Percentiles rank a stretch among this genome's conserved stretches.
These are phyloP conservation scores for Chrysochloris asiatica DNA, from an alignment of 2,113 vertebrate species.

Conservation along the genomic window DNA sequence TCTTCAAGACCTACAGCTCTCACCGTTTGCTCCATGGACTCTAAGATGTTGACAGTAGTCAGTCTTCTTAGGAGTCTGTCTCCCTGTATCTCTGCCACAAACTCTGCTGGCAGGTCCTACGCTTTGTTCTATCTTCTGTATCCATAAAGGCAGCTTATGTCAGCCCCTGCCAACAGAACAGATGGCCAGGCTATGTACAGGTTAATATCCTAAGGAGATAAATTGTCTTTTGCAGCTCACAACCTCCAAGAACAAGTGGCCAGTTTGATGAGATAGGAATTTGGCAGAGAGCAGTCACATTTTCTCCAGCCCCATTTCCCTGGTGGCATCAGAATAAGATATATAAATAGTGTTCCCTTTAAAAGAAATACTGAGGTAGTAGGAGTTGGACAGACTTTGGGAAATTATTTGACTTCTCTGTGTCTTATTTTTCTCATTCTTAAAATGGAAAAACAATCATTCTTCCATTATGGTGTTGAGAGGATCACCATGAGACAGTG, in stretches of 20 bases:
- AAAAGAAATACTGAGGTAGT: constrained; percentile 2
- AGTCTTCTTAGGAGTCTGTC: background rate
- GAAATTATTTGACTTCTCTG: constrained; percentile 25
- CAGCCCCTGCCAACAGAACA: constrained; percentile 61
- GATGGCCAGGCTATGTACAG: constrained; percentile 49
- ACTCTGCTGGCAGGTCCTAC: background rate
- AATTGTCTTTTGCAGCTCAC: constrained; percentile 42
- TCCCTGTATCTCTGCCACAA: constrained; percentile 20
- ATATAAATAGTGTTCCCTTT: background rate
- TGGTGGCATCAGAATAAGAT: background rate
- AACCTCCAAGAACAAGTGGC: constrained; percentile 53
- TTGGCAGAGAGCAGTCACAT: background rate
- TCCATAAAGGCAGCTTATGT: constrained; percentile 23
- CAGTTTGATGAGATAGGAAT: constrained; percentile 20
- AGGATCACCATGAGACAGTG: background rate
- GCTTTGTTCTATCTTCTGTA: background rate
- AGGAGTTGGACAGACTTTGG: background rate
- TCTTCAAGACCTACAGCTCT: background rate
- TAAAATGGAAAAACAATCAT: constrained; percentile 33
- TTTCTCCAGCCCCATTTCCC: constrained; percentile 23
- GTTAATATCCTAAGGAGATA: constrained; percentile 51
- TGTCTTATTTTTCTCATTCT: constrained; percentile 30
- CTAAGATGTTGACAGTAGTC: constrained; percentile 4
- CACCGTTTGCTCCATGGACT: background rate
- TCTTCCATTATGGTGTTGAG: background rate